Evolutionary conservation across 2,113 vertebrate species (phyloP), one percentile per base, ranked within the genome.

Genomic region (Chitala chitala): DNA sequence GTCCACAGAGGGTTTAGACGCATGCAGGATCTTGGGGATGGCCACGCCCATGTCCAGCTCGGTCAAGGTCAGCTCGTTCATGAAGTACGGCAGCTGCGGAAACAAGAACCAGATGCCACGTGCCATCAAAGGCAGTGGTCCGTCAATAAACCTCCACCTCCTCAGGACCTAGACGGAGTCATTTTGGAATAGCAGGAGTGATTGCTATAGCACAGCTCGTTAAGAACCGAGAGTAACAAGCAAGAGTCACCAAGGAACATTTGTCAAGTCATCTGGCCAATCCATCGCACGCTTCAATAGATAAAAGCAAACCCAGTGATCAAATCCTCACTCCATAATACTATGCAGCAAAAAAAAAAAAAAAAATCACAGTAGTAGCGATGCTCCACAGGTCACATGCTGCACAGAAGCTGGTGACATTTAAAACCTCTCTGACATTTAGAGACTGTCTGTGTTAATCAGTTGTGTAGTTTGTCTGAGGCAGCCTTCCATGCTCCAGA

Each of bases 1-100:
- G 86, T 99, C 94, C 82, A 98, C 81, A 15, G 92, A 92, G 71
- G 96, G 96, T 82, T 92, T 92, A 84, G 92, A 98, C 86, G 97
- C 94, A 82, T 87, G 90, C 48, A 96, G 92, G 82, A 99, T 95
- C 90, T 95, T 96, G 78, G 97, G 97, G 86, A 98, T 89, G 77
- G 95, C 93, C 75, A 96, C 91, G 66, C 96, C 97, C 97, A 99
- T 98, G 86, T 99, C 97, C 26, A 99, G 92, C 78, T 98, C 97
- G 0, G 96, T 99, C 76, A 99, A 81, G 2, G 94, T 96, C 80
- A 99, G 88, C 78, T 99, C 97, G 74, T 99, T 99, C 97, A 99
- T 99, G 73, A 98, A 95, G 83, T 98, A 99, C 0, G 97, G 97
- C 80, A 99, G 86, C 97, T 99, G 75, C 48, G n/a, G n/a, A 82